Evolutionary conservation across 2,888 invertebrate genomes (phyloP), one percentile per base, ranked within the genome.

Genomic region (Iselma pallidipennis): DNA sequence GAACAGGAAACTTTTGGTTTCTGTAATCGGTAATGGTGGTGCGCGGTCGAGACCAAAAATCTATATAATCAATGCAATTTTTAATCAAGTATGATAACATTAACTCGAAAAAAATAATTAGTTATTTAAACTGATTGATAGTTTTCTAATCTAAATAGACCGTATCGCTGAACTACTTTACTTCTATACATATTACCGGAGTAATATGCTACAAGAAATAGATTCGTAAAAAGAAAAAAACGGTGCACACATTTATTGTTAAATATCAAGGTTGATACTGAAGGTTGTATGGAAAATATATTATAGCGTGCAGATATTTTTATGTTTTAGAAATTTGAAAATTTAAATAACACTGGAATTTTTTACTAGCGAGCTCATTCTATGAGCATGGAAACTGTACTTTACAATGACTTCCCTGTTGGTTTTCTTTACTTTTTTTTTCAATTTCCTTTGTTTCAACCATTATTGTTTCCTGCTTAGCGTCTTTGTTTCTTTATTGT

Each of bases 141-240:
- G 55, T 60, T 58, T 60, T 60, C 60, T 60, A 51, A 29, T 26
- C 25, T 48, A 61, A 61, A 61, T 55, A 54, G 61, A 61, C 57
- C 61, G 50, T 61, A 52, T 29, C 45, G 50, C 12, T 54, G 61
- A 26, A 48, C 61, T 55, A 61, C 53, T 57, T 57, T 9, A 31
- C 29, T 33, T 33, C 9, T 16, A 19, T 33, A n/a, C 5, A n/a
- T n/a, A n/a, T n/a, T n/a, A n/a, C n/a, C n/a, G 3, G 37, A 16
- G 2, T 7, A 16, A 37, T 9, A 37, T 37, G 16, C n/a, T n/a
- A n/a, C 37, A 16, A 37, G 37, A 37, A 37, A 16, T n/a, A n/a
- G n/a, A n/a, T 14, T 37, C 16, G 37, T 16, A 16, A 2, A 37
- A 3, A 9, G 21, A 6, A 7, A 60, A 60, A 56, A 56, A 48